Evolutionary conservation across 2,113 vertebrate genomes (phyloP).

Genomic region (Amphiprion percula): DNA sequence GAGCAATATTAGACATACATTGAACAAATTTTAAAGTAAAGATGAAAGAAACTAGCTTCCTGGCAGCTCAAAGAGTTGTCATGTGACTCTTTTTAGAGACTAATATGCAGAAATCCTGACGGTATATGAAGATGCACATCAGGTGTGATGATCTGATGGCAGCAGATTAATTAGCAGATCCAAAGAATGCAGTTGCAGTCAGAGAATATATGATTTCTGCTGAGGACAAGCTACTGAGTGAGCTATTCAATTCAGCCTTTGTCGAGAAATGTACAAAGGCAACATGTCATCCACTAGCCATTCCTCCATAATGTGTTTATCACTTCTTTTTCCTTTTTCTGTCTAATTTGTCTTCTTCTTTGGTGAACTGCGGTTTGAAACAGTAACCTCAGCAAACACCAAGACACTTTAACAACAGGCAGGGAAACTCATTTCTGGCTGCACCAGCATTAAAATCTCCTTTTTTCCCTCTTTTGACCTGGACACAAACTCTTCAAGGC

Average conservation of each 20-base stretch:
- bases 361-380: conserved; percentile 40
- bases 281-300: not conserved
- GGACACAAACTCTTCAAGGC: not conserved
- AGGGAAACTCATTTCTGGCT: conserved; percentile 45
- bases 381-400: conserved; percentile 32
- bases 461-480: not conserved
- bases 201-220: too few relatives aligned
- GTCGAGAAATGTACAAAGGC: not conserved
- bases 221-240: too few relatives aligned
- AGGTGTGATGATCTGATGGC: too few relatives aligned
- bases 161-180: too few relatives aligned
- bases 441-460: conserved; percentile 1
- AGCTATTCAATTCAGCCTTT: not conserved
- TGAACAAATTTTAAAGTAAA: not conserved
- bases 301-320: not conserved
- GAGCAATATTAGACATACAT: too few relatives aligned
- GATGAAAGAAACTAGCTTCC: not conserved
- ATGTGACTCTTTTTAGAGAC: too few relatives aligned
- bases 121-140: too few relatives aligned
- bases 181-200: too few relatives aligned
- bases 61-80: too few relatives aligned
- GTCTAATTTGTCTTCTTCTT: conserved; percentile 19
- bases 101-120: too few relatives aligned
- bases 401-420: conserved; percentile 33
- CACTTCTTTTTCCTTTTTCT: conserved; percentile 15